Evolutionary conservation across 1,140 invertebrate genomes (phyloP).

Genomic region (Ganaspis sp.): DNA sequence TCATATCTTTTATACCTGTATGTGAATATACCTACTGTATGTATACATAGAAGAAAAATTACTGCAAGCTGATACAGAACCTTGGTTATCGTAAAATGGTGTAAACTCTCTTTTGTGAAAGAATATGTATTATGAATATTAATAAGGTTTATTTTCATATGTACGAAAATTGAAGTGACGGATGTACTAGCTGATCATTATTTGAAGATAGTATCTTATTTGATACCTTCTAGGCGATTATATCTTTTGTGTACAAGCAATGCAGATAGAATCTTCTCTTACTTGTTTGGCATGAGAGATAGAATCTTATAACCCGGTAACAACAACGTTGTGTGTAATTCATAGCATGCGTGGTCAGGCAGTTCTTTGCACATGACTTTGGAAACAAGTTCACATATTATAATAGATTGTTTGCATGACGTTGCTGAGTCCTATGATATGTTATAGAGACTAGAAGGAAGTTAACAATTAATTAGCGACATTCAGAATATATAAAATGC

Average conservation of each 20-base stretch:
- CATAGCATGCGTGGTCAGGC: not conserved
- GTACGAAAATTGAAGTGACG: not conserved
- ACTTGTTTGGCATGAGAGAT: constrained; percentile 5
- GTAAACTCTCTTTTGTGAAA: not conserved
- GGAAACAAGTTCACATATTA: not conserved
- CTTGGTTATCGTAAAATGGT: no score
- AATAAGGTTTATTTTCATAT: not conserved
- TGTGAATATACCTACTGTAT: no score
- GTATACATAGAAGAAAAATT: no score
- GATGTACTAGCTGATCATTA: not conserved
- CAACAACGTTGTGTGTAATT: not conserved
- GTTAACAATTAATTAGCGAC: no score
- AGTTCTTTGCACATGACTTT: not conserved
- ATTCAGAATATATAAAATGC: no score
- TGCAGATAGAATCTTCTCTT: constrained; percentile 9
- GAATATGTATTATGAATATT: no score
- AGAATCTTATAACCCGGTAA: constrained; percentile 9
- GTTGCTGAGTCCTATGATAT: no score
- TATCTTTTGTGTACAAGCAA: constrained; percentile 23
- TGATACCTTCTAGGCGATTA: not conserved
- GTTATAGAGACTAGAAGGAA: no score
- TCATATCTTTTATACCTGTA: no score
- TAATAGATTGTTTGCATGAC: not conserved
- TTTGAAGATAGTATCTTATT: constrained; percentile 8
- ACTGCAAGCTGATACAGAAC: no score